Evolutionary conservation across 1,140 invertebrate species (phyloP).

Genomic region (Drosophila rhopaloa): DNA sequence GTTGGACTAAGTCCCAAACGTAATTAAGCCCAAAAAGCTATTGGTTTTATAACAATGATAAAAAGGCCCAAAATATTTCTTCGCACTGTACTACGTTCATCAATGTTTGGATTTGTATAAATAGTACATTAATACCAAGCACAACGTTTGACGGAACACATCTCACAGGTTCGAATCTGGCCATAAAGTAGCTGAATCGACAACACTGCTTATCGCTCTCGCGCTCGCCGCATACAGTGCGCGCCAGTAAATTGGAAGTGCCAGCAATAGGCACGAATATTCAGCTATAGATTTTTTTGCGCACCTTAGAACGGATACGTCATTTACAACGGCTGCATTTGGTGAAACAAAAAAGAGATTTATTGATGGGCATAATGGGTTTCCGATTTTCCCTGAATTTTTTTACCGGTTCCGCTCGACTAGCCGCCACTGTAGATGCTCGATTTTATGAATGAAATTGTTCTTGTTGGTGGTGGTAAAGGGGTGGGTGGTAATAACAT

Average conservation of each 20-base stretch:
- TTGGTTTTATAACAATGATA: too few species aligned
- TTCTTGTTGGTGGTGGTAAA: not conserved
- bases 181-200: not conserved
- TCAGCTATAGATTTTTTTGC: slow-evolving; percentile 6
- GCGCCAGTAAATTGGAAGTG: slow-evolving; percentile 9
- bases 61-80: too few species aligned
- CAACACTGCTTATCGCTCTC: slow-evolving; percentile 2
- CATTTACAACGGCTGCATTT: not conserved
- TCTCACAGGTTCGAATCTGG: not conserved
- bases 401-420: not conserved
- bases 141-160: too few species aligned
- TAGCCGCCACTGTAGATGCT: slow-evolving; percentile 1
- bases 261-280: slow-evolving; percentile 3
- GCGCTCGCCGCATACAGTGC: slow-evolving; percentile 11
- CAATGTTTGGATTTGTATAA: too few species aligned
- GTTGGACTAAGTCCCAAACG: too few species aligned
- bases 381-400: not conserved
- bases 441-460: slow-evolving; percentile 12
- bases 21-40: too few species aligned
- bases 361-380: not conserved
- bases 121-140: too few species aligned
- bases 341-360: slow-evolving; percentile 1
- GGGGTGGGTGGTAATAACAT: slow-evolving; percentile 9
- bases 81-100: too few species aligned
- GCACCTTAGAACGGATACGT: not conserved